Evolutionary conservation across 2,888 invertebrate species (phyloP).

Genomic region (Hartigia nigra): DNA sequence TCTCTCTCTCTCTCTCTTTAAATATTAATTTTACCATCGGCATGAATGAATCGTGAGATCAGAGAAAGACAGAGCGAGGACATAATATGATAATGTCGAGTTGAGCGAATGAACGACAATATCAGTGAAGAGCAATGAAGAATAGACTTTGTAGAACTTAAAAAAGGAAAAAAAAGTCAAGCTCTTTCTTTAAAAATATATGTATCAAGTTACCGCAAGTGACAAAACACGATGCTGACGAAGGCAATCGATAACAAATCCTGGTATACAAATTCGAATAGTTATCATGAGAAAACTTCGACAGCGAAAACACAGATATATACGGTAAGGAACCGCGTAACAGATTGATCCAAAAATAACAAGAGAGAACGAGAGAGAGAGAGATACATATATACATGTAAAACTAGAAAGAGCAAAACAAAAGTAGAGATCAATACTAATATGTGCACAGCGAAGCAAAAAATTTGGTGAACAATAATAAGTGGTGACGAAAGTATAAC

Average conservation of each 20-base stretch:
- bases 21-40: neutral
- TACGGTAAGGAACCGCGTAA: neutral
- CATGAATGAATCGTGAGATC: neutral
- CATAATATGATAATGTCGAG: neutral
- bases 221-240: neutral
- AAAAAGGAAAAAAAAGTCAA: neutral
- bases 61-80: neutral
- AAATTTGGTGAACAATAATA: slow-evolving; percentile 9
- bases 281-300: neutral
- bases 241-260: neutral
- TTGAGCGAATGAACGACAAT: neutral
- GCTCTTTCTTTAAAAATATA: neutral
- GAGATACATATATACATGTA: neutral
- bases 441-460: slow-evolving; percentile 56
- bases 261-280: neutral
- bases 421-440: neutral
- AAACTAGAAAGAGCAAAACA: neutral
- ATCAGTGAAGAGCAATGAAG: neutral
- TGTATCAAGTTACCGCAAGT: neutral
- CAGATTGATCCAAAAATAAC: neutral
- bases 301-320: neutral
- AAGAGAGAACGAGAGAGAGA: neutral
- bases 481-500: neutral
- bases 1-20: neutral
- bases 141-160: neutral